A percentile compares a stretch with the other conserved stretches of the same genome.
These are phyloP conservation scores for Pavo muticus DNA, from an alignment of 2,113 vertebrate genomes.

Conservation along the genomic window DNA sequence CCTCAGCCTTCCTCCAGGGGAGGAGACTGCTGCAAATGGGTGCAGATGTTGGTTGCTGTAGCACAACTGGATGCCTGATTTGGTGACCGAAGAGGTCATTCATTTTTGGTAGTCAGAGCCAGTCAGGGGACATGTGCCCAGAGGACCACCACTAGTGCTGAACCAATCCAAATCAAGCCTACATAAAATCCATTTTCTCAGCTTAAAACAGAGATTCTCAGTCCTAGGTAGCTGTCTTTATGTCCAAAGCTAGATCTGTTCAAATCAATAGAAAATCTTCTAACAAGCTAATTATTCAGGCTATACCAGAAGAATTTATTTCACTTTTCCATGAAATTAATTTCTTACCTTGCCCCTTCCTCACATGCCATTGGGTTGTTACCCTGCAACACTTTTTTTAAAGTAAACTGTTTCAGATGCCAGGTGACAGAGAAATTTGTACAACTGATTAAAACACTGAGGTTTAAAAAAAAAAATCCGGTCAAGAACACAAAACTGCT, in stretches of 20 bases:
- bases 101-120: not conserved
- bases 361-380: not conserved
- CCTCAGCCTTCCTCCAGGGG: not conserved
- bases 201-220: not conserved
- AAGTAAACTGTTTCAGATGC: not conserved
- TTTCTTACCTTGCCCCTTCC: not conserved
- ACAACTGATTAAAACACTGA: not conserved
- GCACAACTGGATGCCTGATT: not conserved
- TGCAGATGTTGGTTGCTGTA: not conserved
- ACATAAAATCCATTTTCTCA: not conserved
- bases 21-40: not conserved
- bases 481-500: slow-evolving; percentile 25
- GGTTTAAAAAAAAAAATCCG: not conserved
- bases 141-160: not conserved
- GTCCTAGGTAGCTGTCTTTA: not conserved
- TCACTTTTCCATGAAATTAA: not conserved
- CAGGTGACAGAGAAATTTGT: not conserved
- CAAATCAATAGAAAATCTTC: slow-evolving; percentile 5
- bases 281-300: not conserved
- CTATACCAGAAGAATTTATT: not conserved
- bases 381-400: not conserved
- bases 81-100: not conserved
- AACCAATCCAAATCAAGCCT: not conserved
- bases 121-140: not conserved
- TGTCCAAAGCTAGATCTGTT: not conserved